Evolutionary conservation across 1,140 invertebrate species (phyloP).

Genomic region (Formica selysi): DNA sequence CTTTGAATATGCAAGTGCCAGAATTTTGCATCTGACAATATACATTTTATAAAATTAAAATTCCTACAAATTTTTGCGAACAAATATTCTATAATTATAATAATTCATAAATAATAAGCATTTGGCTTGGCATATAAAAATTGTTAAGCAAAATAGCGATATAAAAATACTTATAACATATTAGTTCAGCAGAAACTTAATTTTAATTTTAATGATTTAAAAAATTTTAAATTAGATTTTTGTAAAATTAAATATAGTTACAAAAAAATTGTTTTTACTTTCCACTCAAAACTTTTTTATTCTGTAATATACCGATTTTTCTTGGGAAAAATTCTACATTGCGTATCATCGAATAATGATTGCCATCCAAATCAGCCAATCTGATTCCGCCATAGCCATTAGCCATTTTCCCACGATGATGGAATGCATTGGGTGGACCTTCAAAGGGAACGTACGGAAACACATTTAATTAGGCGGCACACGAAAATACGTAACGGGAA

Average conservation of each 20-base stretch:
- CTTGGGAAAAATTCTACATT: not conserved
- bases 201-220: not conserved
- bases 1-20: not conserved
- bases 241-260: not conserved
- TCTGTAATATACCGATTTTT: conserved; percentile 1
- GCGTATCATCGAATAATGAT: conserved; percentile 4
- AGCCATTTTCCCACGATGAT: conserved; percentile 21
- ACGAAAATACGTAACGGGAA: conserved; percentile 56
- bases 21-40: not conserved
- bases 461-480: conserved; percentile 60
- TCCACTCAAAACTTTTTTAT: not conserved
- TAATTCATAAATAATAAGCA: not conserved
- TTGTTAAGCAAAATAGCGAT: not conserved
- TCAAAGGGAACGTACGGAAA: conserved; percentile 56
- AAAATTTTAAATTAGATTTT: not conserved
- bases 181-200: not conserved
- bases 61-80: conserved; percentile 8
- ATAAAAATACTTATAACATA: not conserved
- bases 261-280: not conserved
- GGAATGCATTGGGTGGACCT: conserved; percentile 15
- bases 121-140: not conserved
- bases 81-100: not conserved
- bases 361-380: conserved; percentile 1
- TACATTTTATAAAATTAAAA: not conserved
- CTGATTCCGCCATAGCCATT: not conserved